A percentile compares a stretch with the other conserved stretches of the same genome.
These are phyloP conservation scores for Heterocephalus glaber DNA, from an alignment of 2,113 vertebrate genomes.

Conservation along the genomic window DNA sequence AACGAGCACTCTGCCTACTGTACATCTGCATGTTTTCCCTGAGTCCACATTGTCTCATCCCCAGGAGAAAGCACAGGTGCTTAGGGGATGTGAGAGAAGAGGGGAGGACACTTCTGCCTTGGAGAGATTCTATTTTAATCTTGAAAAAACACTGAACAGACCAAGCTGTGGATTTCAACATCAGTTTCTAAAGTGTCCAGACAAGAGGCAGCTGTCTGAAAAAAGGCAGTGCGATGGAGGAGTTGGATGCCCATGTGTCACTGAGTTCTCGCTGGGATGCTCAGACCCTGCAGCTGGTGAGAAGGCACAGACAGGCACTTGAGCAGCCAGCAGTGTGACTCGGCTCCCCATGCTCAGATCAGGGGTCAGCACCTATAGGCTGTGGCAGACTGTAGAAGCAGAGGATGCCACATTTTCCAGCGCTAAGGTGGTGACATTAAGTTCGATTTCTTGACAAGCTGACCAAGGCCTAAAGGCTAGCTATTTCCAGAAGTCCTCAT, in stretches of 20 bases:
- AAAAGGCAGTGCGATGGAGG: not conserved
- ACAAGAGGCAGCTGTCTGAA: not conserved
- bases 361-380: not conserved
- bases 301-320: not conserved
- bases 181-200: conserved; percentile 64
- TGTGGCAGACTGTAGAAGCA: not conserved
- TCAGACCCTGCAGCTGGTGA: not conserved
- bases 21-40: not conserved
- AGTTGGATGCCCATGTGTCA: not conserved
- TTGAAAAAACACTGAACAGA: conserved; percentile 35
- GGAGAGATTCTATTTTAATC: conserved; percentile 51
- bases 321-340: not conserved
- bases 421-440: not conserved
- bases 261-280: not conserved
- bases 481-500: not conserved
- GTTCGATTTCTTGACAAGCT: not conserved
- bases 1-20: not conserved
- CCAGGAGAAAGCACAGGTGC: not conserved
- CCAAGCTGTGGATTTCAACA: conserved; percentile 47
- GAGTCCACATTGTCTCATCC: not conserved
- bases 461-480: not conserved
- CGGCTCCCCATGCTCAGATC: not conserved
- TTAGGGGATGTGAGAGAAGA: not conserved
- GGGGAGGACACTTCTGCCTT: conserved; percentile 18
- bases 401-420: not conserved